A percentile compares a stretch with the other conserved stretches of the same genome.
Evolutionary conservation across 1,140 invertebrate genomes (phyloP).

Genomic region (Drosophila arawakana): DNA sequence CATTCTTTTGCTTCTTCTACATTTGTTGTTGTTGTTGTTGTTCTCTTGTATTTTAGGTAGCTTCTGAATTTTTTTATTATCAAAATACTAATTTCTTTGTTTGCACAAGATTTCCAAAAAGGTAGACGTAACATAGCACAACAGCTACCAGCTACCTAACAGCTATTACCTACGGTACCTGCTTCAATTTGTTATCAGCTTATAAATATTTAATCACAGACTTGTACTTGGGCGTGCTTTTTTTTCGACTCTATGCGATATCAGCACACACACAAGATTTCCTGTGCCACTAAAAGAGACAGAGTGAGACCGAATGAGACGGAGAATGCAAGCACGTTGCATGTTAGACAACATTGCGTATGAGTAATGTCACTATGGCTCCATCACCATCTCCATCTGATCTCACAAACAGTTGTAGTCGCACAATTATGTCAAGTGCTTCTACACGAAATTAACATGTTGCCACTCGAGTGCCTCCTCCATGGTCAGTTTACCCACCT

Average conservation of each 20-base stretch:
- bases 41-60: slow-evolving; percentile 65
- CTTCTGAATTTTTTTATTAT: slow-evolving; percentile 83
- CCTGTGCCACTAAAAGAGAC: slow-evolving; percentile 30
- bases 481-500: slow-evolving; percentile 5
- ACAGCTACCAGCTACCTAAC: neutral
- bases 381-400: neutral
- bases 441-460: slow-evolving; percentile 80
- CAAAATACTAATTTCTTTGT: slow-evolving; percentile 83
- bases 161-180: slow-evolving; percentile 31
- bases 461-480: slow-evolving; percentile 41
- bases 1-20: slow-evolving; percentile 37
- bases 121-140: neutral
- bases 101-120: slow-evolving; percentile 75
- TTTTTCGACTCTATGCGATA: slow-evolving; percentile 48
- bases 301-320: slow-evolving; percentile 6
- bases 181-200: slow-evolving; percentile 77
- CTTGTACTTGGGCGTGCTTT: slow-evolving; percentile 70
- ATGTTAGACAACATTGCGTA: slow-evolving; percentile 48
- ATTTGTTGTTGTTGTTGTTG: slow-evolving; percentile 6
- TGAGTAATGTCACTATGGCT: slow-evolving; percentile 54
- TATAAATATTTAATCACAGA: slow-evolving; percentile 83
- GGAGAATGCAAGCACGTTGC: neutral
- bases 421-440: slow-evolving; percentile 78
- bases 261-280: slow-evolving; percentile 36
- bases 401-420: slow-evolving; percentile 22